Evolutionary conservation across 2,888 invertebrate species (phyloP).

Genomic region (Ophion obscuratus): DNA sequence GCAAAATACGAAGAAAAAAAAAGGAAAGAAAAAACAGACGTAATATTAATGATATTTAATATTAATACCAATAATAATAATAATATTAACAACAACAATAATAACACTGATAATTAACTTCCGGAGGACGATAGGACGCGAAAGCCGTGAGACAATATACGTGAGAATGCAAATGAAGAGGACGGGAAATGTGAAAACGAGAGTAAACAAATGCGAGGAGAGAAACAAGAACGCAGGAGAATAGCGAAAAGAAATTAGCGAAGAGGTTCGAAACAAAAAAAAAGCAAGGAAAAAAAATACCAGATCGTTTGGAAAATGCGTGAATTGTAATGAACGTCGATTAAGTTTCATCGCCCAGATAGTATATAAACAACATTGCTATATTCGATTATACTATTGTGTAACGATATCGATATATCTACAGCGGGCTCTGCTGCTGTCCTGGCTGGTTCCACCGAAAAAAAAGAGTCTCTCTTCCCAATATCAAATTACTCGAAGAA

Average conservation of each 20-base stretch:
- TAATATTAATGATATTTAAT: slow-evolving; percentile 72
- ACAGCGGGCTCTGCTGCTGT: slow-evolving; percentile 57
- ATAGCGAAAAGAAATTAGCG: slow-evolving; percentile 21
- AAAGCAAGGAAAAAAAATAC: slow-evolving; percentile 67
- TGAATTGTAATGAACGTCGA: slow-evolving; percentile 49
- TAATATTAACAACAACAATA: slow-evolving; percentile 32
- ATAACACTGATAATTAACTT: slow-evolving; percentile 45
- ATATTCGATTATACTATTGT: slow-evolving; percentile 62
- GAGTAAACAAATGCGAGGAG: slow-evolving; percentile 62
- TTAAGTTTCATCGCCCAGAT: slow-evolving; percentile 58
- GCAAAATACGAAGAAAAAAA: slow-evolving; percentile 63
- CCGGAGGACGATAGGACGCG: slow-evolving; percentile 70
- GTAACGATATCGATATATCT: slow-evolving; percentile 60
- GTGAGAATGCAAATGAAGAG: slow-evolving; percentile 9
- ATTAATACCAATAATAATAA: slow-evolving; percentile 29
- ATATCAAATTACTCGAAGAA: neutral
- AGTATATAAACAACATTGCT: slow-evolving; percentile 56
- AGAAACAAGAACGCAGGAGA: slow-evolving; percentile 9
- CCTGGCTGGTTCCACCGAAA: slow-evolving; percentile 46
- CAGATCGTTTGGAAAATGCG: slow-evolving; percentile 65
- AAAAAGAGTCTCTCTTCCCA: slow-evolving; percentile 48
- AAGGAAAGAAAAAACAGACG: slow-evolving; percentile 49
- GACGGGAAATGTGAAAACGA: slow-evolving; percentile 60
- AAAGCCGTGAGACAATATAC: slow-evolving; percentile 52
- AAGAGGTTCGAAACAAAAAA: slow-evolving; percentile 61